Percentiles rank a stretch among this genome's conserved stretches.
phyloP scores from a whole-genome alignment of 2,888 invertebrate genomes.

The Oxyteleia sp. region DNA sequence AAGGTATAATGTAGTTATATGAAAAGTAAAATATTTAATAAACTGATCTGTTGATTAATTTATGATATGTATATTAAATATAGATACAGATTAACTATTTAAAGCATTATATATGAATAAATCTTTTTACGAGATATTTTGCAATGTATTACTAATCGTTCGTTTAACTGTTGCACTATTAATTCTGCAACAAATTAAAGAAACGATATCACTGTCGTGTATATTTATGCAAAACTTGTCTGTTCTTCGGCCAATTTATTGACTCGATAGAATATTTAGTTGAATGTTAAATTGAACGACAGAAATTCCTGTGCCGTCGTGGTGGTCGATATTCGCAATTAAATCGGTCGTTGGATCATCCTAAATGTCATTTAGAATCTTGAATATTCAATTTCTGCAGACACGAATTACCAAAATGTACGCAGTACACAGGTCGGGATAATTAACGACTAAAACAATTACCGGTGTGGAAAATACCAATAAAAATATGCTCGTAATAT shows the following conservation, averaged over 20 bases:
- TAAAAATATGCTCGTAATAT: not conserved
- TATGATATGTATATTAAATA: too few relatives aligned
- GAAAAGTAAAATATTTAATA: too few relatives aligned
- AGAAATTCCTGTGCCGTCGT: constrained; percentile 11
- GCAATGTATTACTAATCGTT: too few relatives aligned
- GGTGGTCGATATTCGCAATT: constrained; percentile 47
- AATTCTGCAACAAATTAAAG: too few relatives aligned
- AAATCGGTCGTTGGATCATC: constrained; percentile 44
- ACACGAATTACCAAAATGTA: constrained; percentile 17
- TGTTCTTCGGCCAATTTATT: constrained; percentile 26
- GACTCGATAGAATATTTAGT: constrained; percentile 40
- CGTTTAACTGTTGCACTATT: too few relatives aligned
- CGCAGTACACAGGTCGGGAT: not conserved
- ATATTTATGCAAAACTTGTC: constrained; percentile 18
- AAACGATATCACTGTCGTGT: too few relatives aligned
- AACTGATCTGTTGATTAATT: too few relatives aligned
- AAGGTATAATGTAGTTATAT: too few relatives aligned
- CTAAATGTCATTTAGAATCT: constrained; percentile 41
- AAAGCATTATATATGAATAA: too few relatives aligned
- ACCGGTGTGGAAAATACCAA: not conserved
- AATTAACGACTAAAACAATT: not conserved
- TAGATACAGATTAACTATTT: too few relatives aligned
- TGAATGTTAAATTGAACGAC: constrained; percentile 47
- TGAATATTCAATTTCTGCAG: constrained; percentile 40
- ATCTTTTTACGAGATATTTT: too few relatives aligned